phyloP scores from a whole-genome alignment of 1,140 invertebrate genomes.

The Subanguina moxae region DNA sequence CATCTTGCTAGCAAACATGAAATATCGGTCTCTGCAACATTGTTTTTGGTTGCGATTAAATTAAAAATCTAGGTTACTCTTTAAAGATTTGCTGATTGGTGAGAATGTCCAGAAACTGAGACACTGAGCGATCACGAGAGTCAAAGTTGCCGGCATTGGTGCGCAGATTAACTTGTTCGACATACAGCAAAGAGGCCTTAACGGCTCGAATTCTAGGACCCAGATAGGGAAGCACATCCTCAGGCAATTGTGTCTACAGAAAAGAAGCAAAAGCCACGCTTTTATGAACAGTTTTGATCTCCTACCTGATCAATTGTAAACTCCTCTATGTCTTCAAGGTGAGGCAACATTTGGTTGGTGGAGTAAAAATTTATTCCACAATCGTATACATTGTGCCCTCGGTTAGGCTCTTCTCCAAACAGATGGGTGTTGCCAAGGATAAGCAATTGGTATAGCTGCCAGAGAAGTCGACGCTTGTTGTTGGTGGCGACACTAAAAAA shows the following conservation, averaged over 20 bases:
- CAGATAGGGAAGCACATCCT: too few species aligned
- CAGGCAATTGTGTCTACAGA: too few species aligned
- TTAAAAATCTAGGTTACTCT: not conserved
- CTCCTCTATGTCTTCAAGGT: too few species aligned
- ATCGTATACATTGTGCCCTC: conserved; percentile 8
- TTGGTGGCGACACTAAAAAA: conserved; percentile 22
- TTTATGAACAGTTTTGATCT: too few species aligned
- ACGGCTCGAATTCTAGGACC: not conserved
- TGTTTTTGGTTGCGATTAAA: not conserved
- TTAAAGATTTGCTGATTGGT: conserved; percentile 5
- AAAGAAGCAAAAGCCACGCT: too few species aligned
- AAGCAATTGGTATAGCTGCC: conserved; percentile 24
- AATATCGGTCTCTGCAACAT: conserved; percentile 9
- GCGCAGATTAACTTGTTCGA: conserved; percentile 10
- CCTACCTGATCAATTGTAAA: too few species aligned
- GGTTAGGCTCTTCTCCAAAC: conserved; percentile 16
- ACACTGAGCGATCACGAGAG: conserved; percentile 16
- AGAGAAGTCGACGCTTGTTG: conserved; percentile 19
- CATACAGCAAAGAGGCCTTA: conserved; percentile 5
- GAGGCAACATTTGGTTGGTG: not conserved
- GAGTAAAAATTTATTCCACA: conserved; percentile 31
- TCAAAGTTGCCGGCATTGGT: not conserved
- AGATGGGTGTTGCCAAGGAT: conserved; percentile 9
- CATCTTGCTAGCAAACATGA: conserved; percentile 17
- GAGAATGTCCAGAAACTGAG: conserved; percentile 24